A percentile compares a stretch with the other conserved stretches of the same genome.
phyloP scores from a whole-genome alignment of 2,888 invertebrate species.

The Baccha elongata region DNA sequence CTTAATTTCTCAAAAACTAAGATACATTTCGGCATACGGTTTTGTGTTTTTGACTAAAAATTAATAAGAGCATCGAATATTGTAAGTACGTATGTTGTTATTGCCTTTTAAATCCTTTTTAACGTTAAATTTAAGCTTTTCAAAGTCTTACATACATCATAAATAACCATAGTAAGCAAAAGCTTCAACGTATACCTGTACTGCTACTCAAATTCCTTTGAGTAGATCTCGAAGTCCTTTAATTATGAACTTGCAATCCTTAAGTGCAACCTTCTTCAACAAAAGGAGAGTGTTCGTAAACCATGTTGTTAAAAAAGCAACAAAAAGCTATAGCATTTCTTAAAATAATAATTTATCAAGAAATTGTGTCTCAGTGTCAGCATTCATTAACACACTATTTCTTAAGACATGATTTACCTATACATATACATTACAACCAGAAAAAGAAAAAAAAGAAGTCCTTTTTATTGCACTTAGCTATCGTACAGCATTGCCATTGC shows the following conservation, averaged over 20 bases:
- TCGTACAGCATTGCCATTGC: conserved; percentile 37
- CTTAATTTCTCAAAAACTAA: too few species aligned
- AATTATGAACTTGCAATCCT: conserved; percentile 5
- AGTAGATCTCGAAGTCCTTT: conserved; percentile 14
- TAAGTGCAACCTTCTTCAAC: conserved; percentile 1
- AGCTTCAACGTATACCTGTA: too few species aligned
- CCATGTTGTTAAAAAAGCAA: background rate
- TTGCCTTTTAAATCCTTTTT: too few species aligned
- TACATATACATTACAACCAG: background rate
- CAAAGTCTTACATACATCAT: too few species aligned
- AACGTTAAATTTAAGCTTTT: too few species aligned
- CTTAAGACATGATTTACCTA: conserved; percentile 17
- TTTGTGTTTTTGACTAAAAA: too few species aligned
- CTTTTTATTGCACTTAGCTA: conserved; percentile 52
- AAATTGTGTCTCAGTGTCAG: conserved; percentile 40
- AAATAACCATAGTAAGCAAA: too few species aligned
- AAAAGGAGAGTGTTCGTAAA: background rate
- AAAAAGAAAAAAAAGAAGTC: conserved; percentile 4
- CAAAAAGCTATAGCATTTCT: conserved; percentile 7
- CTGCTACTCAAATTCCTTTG: background rate
- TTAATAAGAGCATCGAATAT: too few species aligned
- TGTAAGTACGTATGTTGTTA: too few species aligned
- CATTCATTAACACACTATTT: conserved; percentile 44
- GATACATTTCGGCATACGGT: too few species aligned
- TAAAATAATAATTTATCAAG: conserved; percentile 14